phyloP scores from a whole-genome alignment of 92 coral and sea anemone genomes.

The Nematostella vectensis region DNA sequence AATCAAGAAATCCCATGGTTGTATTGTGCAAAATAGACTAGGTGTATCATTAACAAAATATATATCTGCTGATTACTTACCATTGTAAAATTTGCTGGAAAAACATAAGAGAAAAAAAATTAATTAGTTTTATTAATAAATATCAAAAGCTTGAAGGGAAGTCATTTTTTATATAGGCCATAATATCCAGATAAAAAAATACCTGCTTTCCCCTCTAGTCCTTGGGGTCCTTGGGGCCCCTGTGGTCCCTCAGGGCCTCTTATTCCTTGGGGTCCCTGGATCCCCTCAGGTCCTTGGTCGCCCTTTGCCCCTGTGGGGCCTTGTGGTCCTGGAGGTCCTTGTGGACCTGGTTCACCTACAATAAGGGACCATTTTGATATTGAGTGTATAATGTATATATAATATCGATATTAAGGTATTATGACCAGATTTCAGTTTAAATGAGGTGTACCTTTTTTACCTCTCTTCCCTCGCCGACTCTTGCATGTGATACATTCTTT shows the following conservation, averaged over 20 bases:
- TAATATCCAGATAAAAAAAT: no score
- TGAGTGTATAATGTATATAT: no score
- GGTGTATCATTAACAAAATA: no score
- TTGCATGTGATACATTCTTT: not conserved
- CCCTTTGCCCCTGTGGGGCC: constrained; percentile 38
- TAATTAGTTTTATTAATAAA: not conserved
- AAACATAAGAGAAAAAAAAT: not conserved
- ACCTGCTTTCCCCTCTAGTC: not conserved
- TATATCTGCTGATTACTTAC: not conserved
- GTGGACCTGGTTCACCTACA: constrained; percentile 27
- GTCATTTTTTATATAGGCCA: no score
- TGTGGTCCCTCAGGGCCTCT: constrained; percentile 18
- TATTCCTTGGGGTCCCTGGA: constrained; percentile 21
- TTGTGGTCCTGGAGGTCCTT: constrained; percentile 27
- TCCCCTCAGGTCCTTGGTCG: constrained; percentile 8
- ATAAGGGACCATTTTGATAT: no score
- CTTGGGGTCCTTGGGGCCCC: constrained; percentile 17
- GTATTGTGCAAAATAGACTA: no score
- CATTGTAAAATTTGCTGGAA: not conserved
- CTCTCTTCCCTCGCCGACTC: no score
- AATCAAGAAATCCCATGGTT: no score
- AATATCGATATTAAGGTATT: no score
- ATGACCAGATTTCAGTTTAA: no score
- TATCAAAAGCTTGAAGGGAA: not conserved
- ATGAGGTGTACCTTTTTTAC: no score